phyloP scores from a whole-genome alignment of 53 echinoderm and acorn worm species.

The Astropecten irregularis region DNA sequence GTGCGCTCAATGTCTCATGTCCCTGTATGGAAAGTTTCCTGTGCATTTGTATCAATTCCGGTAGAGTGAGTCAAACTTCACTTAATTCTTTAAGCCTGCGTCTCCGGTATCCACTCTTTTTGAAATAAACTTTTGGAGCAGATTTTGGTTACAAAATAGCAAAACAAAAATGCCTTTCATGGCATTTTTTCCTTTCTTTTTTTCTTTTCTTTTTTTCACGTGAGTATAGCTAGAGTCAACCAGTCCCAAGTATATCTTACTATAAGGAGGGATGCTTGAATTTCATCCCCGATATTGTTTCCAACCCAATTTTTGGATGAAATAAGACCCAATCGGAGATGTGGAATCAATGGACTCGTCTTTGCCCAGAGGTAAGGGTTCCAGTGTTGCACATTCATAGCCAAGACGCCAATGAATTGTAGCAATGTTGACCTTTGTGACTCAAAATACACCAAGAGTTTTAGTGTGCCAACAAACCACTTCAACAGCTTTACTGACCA shows the following conservation, averaged over 20 bases:
- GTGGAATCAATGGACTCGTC: background rate
- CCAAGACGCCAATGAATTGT: background rate
- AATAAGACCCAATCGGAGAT: conserved; percentile 33
- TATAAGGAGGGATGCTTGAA: conserved; percentile 14
- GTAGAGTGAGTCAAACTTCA: too few species aligned
- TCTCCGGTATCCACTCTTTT: background rate
- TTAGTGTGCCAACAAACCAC: background rate
- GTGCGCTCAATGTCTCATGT: too few species aligned
- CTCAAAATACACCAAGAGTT: background rate
- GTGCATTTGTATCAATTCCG: too few species aligned
- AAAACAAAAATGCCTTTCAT: background rate
- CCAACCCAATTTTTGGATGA: conserved; percentile 8
- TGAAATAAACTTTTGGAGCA: background rate
- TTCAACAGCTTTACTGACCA: background rate
- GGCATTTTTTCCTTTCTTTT: background rate
- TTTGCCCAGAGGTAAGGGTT: background rate
- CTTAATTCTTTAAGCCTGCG: too few species aligned
- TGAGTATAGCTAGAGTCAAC: background rate
- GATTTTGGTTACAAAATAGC: background rate
- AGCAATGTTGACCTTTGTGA: background rate
- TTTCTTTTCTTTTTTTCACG: too few species aligned
- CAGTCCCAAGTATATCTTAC: background rate
- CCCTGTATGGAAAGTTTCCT: too few species aligned
- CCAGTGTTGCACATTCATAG: background rate
- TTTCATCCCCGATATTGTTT: conserved; percentile 34